Evolutionary conservation across 2,797 vertebrate species (phyloP).

Genomic region (Orestias chungarensis): DNA sequence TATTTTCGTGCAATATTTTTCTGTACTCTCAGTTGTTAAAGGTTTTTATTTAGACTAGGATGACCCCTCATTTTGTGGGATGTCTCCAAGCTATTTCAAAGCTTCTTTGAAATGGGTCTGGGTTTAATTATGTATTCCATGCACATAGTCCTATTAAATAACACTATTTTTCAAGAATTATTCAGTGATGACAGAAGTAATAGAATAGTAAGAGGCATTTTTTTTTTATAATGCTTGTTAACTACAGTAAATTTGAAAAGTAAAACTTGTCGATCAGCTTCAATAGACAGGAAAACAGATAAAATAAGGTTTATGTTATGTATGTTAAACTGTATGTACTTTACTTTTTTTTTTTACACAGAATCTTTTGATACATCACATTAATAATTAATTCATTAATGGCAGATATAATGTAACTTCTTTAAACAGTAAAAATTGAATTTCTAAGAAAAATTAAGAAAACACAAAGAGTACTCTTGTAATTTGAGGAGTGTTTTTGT

Average conservation of each 20-base stretch:
- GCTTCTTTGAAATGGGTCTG: conserved; percentile 46
- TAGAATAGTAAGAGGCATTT: conserved; percentile 24
- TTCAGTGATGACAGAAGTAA: conserved; percentile 58
- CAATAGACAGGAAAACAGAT: background rate
- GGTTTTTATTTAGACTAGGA: conserved; percentile 69
- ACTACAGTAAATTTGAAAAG: conserved; percentile 7
- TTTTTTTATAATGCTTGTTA: background rate
- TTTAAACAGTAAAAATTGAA: background rate
- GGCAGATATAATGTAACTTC: background rate
- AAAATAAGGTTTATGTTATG: background rate
- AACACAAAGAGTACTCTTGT: background rate
- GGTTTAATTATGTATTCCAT: background rate
- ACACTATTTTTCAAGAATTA: too few relatives aligned
- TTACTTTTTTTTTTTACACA: background rate
- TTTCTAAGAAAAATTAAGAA: background rate
- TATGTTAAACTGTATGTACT: background rate
- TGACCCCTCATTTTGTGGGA: conserved; percentile 46
- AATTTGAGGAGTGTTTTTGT: conserved; percentile 17
- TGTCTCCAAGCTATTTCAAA: conserved; percentile 56
- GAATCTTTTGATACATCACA: background rate
- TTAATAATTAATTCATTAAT: background rate
- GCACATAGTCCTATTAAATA: background rate
- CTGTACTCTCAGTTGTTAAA: conserved; percentile 63
- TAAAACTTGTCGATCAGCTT: background rate
- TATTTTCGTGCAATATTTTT: conserved; percentile 12